Evolutionary conservation across 2,888 invertebrate species (phyloP).

Genomic region (Drosophila gaucha): DNA sequence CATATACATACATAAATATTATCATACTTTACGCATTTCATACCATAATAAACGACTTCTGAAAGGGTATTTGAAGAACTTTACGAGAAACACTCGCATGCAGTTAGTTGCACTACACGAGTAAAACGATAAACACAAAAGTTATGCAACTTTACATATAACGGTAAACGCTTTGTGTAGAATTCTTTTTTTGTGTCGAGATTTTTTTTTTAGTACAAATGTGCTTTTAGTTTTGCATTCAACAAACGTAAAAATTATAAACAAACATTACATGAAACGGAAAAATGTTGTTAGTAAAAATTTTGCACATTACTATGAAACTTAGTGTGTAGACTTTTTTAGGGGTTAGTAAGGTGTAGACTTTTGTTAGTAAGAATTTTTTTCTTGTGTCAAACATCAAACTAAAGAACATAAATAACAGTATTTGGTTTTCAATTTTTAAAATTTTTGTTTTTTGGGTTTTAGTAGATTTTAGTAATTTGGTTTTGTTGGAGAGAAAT

Average conservation of each 20-base stretch:
- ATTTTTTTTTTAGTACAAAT: slow-evolving; percentile 27
- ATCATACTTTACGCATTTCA: not conserved
- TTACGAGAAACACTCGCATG: slow-evolving; percentile 32
- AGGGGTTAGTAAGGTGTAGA: slow-evolving; percentile 47
- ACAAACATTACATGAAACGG: slow-evolving; percentile 61
- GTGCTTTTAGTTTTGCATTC: slow-evolving; percentile 61
- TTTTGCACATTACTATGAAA: slow-evolving; percentile 68
- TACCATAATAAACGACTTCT: not conserved
- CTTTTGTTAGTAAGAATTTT: slow-evolving; percentile 24
- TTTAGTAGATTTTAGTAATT: slow-evolving; percentile 62
- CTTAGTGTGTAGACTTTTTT: slow-evolving; percentile 56
- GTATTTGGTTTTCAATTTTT: slow-evolving; percentile 49
- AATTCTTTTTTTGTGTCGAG: slow-evolving; percentile 22
- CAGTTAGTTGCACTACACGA: slow-evolving; percentile 38
- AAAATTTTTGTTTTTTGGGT: slow-evolving; percentile 13
- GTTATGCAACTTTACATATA: slow-evolving; percentile 19
- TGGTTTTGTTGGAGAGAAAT: slow-evolving; percentile 78
- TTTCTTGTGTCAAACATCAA: slow-evolving; percentile 54
- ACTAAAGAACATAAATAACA: slow-evolving; percentile 67
- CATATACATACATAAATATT: not conserved
- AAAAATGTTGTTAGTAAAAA: slow-evolving; percentile 66
- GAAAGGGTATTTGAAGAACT: slow-evolving; percentile 9
- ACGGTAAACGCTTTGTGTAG: slow-evolving; percentile 27
- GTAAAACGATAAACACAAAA: slow-evolving; percentile 14
- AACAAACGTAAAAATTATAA: slow-evolving; percentile 41